Evolutionary conservation across 2,113 vertebrate species (phyloP), one percentile per base, ranked within the genome.

Genomic region (Nettapus auritus): DNA sequence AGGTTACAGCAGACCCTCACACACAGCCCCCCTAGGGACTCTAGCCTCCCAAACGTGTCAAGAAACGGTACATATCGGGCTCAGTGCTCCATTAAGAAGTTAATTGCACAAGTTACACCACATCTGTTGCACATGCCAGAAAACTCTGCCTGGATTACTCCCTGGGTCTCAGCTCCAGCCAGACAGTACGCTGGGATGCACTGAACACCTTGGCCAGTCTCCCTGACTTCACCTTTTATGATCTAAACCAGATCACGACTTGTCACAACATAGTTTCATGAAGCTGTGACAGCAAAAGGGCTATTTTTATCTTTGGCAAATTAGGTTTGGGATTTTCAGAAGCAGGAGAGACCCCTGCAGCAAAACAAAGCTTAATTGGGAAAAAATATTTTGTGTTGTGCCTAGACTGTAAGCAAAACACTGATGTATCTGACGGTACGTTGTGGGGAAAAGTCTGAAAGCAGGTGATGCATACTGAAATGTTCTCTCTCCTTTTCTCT

Each of bases 341-440:
- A 93, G 64, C 69, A 86, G 62, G 28, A 92, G 40, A 89, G 42
- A 85, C 7, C 13, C 33, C 48, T 89, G 73, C 86, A 62, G 74
- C 82, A 94, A 92, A 89, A 91, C 42, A 95, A 78, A 92, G 48
- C 21, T 82, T 73, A 87, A 92, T 2, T 85, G 66, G 23, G 55
- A 81, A 94, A 87, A 91, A 92, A 36, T 19, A 87, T 12, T 67
- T 92, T 11, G 2, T 64, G 38, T 57, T 89, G 42, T 36, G 84
- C 7, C 20, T 57, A 78, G 26, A 70, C 15, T 38, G 4, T 20
- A 64, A 48, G 77, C 88, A 94, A 86, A 78, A 33, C 73, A 78
- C 15, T 86, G 52, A 71, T 0, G 1, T 57, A 87, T 28, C 38
- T 60, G 33, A 82, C 23, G 10, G 12, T 64, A 60, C 31, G 42